These are phyloP conservation scores for Alectura lathami DNA, from an alignment of 2,113 vertebrate genomes.

Conservation along the genomic window DNA sequence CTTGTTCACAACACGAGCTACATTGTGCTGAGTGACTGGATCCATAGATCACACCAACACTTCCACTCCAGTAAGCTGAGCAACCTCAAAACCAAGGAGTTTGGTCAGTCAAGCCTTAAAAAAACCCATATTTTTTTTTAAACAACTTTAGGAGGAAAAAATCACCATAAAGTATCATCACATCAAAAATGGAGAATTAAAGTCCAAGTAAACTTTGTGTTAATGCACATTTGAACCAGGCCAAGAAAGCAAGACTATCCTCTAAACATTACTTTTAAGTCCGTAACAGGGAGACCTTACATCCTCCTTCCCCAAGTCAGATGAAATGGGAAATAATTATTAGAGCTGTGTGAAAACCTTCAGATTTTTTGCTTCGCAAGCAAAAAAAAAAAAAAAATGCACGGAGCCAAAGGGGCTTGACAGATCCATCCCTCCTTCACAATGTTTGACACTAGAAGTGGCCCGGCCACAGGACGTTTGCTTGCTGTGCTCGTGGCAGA, in stretches of 20 bases:
- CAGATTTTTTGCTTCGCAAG: not conserved
- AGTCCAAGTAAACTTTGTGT: conserved; percentile 39
- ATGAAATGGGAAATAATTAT: conserved; percentile 45
- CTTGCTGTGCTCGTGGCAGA: not conserved
- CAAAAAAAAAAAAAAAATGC: not conserved
- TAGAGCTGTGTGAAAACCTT: conserved; percentile 45
- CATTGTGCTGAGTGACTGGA: not conserved
- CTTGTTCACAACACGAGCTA: not conserved
- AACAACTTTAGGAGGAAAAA: not conserved
- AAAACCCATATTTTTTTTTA: not conserved
- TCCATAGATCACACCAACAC: not conserved
- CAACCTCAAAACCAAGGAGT: not conserved
- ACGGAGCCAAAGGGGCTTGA: not conserved
- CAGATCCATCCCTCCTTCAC: not conserved
- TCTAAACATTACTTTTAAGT: not conserved
- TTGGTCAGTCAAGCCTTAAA: not conserved
- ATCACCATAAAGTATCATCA: not conserved
- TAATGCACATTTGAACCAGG: conserved; percentile 68
- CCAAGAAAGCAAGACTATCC: conserved; percentile 52
- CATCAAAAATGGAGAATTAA: not conserved
- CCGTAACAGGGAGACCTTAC: not conserved
- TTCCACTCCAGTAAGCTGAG: not conserved
- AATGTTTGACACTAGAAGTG: not conserved
- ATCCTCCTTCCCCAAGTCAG: not conserved
- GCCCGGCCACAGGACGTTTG: not conserved